Percentiles rank a stretch among this genome's conserved stretches.
Evolutionary conservation across 2,888 invertebrate species (phyloP).

Genomic region (Marronus borbonicus): DNA sequence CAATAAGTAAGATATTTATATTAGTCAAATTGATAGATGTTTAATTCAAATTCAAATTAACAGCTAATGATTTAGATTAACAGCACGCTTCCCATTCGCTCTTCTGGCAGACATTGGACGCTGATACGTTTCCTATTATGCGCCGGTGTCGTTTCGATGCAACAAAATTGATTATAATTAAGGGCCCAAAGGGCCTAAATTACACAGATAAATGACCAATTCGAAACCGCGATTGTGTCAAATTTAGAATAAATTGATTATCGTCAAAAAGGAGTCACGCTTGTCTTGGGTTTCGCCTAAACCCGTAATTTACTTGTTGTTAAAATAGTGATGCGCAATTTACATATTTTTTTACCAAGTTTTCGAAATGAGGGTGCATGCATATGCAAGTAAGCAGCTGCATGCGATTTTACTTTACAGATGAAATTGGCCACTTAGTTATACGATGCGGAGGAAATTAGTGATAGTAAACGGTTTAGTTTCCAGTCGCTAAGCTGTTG

Average conservation of each 20-base stretch:
- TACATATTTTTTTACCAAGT: conserved; percentile 35
- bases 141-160: conserved; percentile 25
- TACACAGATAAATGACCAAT: conserved; percentile 55
- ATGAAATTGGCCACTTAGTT: too few species aligned
- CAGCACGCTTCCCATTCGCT: conserved; percentile 28
- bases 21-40: conserved; percentile 45
- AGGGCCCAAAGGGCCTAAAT: conserved; percentile 54
- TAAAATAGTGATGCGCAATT: conserved; percentile 16
- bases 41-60: conserved; percentile 44
- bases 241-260: conserved; percentile 58
- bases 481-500: too few species aligned
- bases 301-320: conserved; percentile 26
- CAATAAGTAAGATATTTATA: conserved; percentile 37
- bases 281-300: not conserved
- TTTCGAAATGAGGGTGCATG: not conserved
- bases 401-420: not conserved
- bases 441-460: too few species aligned
- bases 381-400: conserved; percentile 2
- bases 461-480: too few species aligned
- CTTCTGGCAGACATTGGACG: conserved; percentile 29
- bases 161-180: conserved; percentile 53
- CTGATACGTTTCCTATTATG: conserved; percentile 16
- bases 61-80: conserved; percentile 41
- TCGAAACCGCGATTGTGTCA: conserved; percentile 57
- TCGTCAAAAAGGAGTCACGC: conserved; percentile 34